Base-by-base conservation (phyloP, 2,888 invertebrate species). In the Agrilus mali region DNA sequence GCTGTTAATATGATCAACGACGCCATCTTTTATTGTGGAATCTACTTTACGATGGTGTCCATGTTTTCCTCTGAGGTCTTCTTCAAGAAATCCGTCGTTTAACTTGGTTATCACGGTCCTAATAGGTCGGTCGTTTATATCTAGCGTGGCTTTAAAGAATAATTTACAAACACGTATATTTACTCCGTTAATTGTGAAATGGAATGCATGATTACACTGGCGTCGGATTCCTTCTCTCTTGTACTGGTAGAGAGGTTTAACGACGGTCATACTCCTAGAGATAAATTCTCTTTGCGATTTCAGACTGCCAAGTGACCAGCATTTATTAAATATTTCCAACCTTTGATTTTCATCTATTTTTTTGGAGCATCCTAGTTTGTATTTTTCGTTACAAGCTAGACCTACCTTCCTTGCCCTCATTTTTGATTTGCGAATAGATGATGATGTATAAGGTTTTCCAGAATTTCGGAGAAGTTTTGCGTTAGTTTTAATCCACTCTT, bases 41-140 rank as follows among this genome's bases (percentile, higher is more conserved):
- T 49, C 43, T 38, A 53, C 41, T 34, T 44, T 44, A 38, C 44
- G 36, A 43, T 53, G 55, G 36, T 56, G 48, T 17, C 46, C 44
- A 48, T 58, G 52, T 47, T 55, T 56, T 42, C 53, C 55, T 45
- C 55, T 45, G 20, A 46, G 20, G 40, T 57, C 54, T 34, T 46
- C 44, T 42, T 45, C 42, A 33, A 52, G 42, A 8, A 53, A 40
- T 31, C 49, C 48, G 27, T 38, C 45, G 15, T 42, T 14, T 33
- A 36, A 27, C 42, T 48, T 48, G 22, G 33, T 17, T 33, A 40
- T 34, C 10, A 48, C 38, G 12, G 48, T 46, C 5, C 46, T 17
- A 16, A 48, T 48, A 14, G 44, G 46, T 2, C 46, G 33, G 22
- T 50, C 46, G 20, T 43, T 50, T 20, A 50, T 48, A 17, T 16